These are phyloP conservation scores for Saguinus midas DNA, from an alignment of 2,113 vertebrate genomes.

Conservation along the genomic window DNA sequence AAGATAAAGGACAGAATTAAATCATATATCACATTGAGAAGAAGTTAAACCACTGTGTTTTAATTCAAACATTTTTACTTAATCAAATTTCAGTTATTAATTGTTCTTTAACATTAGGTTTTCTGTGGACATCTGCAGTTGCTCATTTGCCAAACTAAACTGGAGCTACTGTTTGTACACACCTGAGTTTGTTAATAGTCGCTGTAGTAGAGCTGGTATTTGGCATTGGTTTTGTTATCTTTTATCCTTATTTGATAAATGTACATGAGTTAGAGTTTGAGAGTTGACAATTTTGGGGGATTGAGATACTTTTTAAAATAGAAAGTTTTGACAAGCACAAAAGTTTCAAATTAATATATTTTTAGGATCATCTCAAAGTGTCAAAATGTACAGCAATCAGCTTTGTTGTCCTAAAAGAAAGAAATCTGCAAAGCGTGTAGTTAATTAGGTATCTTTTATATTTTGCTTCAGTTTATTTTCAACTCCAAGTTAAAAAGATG, in stretches of 20 bases:
- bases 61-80: background rate
- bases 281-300: background rate
- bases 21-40: background rate
- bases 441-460: slow-evolving; percentile 81
- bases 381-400: slow-evolving; percentile 52
- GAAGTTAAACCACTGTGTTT: slow-evolving; percentile 29
- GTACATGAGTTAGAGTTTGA: background rate
- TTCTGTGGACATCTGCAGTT: background rate
- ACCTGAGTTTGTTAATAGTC: background rate
- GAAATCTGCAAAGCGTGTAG: slow-evolving; percentile 66
- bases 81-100: background rate
- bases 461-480: slow-evolving; percentile 71
- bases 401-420: slow-evolving; percentile 69
- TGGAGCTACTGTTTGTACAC: background rate
- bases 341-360: slow-evolving; percentile 54
- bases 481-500: slow-evolving; percentile 77
- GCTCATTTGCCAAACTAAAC: background rate
- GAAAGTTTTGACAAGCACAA: slow-evolving; percentile 29
- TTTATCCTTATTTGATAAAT: slow-evolving; percentile 7
- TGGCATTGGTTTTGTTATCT: background rate
- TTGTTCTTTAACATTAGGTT: slow-evolving; percentile 16
- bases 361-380: slow-evolving; percentile 1
- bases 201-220: background rate
- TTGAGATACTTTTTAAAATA: slow-evolving; percentile 19
- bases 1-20: slow-evolving; percentile 26